phyloP scores from a whole-genome alignment of 2,888 invertebrate genomes.

The Chymomyza procnemis region DNA sequence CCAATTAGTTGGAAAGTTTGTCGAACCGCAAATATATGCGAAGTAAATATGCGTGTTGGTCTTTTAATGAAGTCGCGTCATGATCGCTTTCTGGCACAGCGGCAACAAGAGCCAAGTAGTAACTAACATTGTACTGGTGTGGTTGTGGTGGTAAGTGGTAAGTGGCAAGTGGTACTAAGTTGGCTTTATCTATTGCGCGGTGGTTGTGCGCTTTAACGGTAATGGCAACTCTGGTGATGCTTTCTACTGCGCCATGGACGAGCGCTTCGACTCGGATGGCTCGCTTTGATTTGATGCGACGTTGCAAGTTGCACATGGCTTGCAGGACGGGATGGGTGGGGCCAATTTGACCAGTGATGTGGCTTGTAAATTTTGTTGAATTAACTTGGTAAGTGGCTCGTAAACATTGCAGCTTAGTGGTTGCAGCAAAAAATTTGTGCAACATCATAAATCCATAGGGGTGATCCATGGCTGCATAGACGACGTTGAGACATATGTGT shows the following conservation, averaged over 20 bases:
- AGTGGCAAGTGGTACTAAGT: not conserved
- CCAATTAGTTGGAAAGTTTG: constrained; percentile 29
- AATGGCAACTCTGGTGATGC: not conserved
- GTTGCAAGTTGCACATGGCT: not conserved
- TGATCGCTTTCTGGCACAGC: not conserved
- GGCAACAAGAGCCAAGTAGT: not conserved
- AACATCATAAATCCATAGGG: not conserved
- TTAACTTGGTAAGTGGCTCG: not conserved
- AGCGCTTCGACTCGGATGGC: constrained; percentile 3
- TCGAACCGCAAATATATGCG: constrained; percentile 18
- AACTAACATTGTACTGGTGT: too few relatives aligned
- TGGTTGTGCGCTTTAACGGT: not conserved
- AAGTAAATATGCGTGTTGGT: constrained; percentile 3
- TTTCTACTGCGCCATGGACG: constrained; percentile 1
- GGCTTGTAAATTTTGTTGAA: not conserved
- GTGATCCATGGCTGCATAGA: constrained; percentile 49
- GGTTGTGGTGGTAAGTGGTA: not conserved
- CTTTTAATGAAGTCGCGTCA: constrained; percentile 14
- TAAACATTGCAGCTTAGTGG: not conserved
- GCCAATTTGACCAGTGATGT: not conserved
- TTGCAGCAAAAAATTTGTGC: not conserved
- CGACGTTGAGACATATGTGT: not conserved
- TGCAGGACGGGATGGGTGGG: not conserved
- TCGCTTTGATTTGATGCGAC: not conserved
- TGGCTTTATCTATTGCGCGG: not conserved